phyloP scores from a whole-genome alignment of 1,140 invertebrate species.

The Physella acuta region DNA sequence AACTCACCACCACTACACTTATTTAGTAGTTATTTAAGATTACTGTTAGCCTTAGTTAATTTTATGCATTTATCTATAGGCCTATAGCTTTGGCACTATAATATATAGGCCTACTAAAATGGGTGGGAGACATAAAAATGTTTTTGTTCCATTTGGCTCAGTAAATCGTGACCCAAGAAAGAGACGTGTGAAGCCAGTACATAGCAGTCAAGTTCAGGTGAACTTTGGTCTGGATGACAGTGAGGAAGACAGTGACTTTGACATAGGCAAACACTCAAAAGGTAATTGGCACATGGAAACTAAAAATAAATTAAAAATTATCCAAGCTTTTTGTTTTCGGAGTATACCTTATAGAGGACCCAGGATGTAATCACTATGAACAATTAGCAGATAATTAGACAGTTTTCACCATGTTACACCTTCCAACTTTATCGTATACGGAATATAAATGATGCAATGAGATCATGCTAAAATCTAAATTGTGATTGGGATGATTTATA shows the following conservation, averaged over 20 bases:
- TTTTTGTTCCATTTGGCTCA: conserved; percentile 65
- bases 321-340: too few relatives aligned
- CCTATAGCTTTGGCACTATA: neutral
- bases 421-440: too few relatives aligned
- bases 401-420: too few relatives aligned
- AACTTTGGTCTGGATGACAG: conserved; percentile 82
- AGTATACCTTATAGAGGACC: too few relatives aligned
- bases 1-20: neutral
- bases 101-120: too few relatives aligned
- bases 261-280: conserved; percentile 64
- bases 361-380: too few relatives aligned
- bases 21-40: neutral
- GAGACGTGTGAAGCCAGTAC: conserved; percentile 74
- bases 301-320: too few relatives aligned
- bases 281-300: too few relatives aligned
- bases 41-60: neutral
- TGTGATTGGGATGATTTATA: too few relatives aligned
- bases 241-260: conserved; percentile 93
- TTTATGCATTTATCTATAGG: neutral
- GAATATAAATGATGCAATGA: too few relatives aligned
- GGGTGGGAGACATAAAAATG: neutral
- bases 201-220: conserved; percentile 70
- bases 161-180: conserved; percentile 83
- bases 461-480: too few relatives aligned
- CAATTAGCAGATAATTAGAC: too few relatives aligned